Conservation (phyloP, 2,113 vertebrate species). For the Chinchilla lanigera region DNA sequence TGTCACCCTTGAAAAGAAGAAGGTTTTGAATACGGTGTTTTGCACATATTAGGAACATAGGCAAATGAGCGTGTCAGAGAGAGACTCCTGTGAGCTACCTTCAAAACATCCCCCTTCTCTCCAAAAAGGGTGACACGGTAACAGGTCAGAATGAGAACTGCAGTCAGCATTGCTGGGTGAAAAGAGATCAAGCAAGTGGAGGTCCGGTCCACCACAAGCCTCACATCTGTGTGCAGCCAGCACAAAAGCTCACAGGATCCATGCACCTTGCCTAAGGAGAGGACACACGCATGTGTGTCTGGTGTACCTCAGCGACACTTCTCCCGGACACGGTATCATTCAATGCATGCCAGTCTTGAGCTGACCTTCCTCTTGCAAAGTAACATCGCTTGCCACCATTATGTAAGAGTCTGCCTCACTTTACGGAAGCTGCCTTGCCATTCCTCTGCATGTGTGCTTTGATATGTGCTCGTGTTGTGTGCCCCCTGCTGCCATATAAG, state of each 20-base stretch:
- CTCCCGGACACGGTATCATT: background rate
- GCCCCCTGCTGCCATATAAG: background rate
- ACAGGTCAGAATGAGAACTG: background rate
- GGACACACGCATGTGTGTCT: background rate
- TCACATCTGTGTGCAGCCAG: background rate
- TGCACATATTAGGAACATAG: background rate
- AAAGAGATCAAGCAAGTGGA: background rate
- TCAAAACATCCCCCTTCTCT: background rate
- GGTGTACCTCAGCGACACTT: background rate
- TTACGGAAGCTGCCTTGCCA: background rate
- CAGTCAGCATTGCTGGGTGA: background rate
- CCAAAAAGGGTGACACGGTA: background rate
- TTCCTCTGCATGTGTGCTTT: background rate
- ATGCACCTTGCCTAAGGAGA: background rate
- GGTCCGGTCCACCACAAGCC: background rate
- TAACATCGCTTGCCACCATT: background rate
- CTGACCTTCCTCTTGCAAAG: background rate
- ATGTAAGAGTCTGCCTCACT: background rate
- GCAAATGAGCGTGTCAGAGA: background rate
- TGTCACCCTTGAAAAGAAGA: too few relatives aligned
- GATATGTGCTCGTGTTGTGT: background rate
- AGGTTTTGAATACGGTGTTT: background rate
- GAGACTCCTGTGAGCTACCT: background rate
- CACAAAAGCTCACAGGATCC: background rate
- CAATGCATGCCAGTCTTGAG: background rate